Conservation (phyloP, 1,140 invertebrate genomes). For the Drosophila nebulosa region DNA sequence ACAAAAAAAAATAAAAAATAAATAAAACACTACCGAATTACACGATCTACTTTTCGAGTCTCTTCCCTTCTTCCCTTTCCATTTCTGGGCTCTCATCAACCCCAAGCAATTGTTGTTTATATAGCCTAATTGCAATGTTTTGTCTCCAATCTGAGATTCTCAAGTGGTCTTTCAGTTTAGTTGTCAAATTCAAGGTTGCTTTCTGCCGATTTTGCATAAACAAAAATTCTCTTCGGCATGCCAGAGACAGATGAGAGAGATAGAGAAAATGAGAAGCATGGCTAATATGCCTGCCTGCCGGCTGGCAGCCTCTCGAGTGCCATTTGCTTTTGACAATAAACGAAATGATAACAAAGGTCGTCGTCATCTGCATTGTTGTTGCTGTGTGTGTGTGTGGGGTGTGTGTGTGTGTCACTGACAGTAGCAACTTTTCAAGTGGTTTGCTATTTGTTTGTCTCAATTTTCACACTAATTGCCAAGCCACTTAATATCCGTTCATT, state of each 20-base stretch:
- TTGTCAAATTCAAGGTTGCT: constrained; percentile 31
- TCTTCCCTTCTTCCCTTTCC: not conserved
- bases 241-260: constrained; percentile 21
- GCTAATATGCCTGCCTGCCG: constrained; percentile 31
- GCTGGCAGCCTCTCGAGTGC: constrained; percentile 15
- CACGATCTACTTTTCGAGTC: not conserved
- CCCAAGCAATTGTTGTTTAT: constrained; percentile 19
- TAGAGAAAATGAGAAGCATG: constrained; percentile 5
- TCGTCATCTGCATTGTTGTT: not conserved
- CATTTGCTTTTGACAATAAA: constrained; percentile 45
- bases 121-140: constrained; percentile 46
- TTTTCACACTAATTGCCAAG: constrained; percentile 30
- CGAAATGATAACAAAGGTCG: constrained; percentile 30
- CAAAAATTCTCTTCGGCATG: constrained; percentile 13
- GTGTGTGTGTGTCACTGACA: not conserved
- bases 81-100: not conserved
- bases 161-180: constrained; percentile 29
- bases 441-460: constrained; percentile 4
- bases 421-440: constrained; percentile 31
- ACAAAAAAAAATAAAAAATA: too few relatives aligned
- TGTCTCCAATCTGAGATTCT: constrained; percentile 24
- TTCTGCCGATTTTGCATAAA: constrained; percentile 30
- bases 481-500: not conserved
- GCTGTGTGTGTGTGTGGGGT: not conserved
- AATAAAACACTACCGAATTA: not conserved